Base-by-base conservation (phyloP, 2,113 vertebrate species). In the Crotalus helleri region DNA sequence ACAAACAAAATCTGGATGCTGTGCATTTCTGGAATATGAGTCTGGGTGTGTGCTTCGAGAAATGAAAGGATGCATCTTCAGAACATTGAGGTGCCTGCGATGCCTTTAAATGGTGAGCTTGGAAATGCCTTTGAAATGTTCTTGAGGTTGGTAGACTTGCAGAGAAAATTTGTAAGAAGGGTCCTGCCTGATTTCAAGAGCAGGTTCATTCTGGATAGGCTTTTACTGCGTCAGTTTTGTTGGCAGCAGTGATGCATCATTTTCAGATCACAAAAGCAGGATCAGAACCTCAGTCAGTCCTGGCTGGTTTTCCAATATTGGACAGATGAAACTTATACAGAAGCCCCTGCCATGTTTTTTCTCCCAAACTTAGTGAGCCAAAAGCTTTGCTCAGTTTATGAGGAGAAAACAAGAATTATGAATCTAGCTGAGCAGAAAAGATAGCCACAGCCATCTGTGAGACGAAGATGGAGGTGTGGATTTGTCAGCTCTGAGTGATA, bases 341-440 rank as follows among this genome's bases (percentile, higher is more conserved):
- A 69, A 46, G 26, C 39, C 21, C n/a, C 61, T 74, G 87, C 33
- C 23, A 46, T 49, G 9, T 4, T 89, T 44, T 55, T 88, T 51
- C 55, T 57, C 19, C 5, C 11, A 55, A 29, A 13, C 74, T 54
- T 23, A 44, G 46, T 29, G 46, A 54, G 57, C 55, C 29, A 64
- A 86, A 87, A 64, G 24, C 21, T 44, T 39, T 86, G 46, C 23
- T 87, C 88, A 4, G 5, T 55, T 90, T 54, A 87, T 54, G 89
- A 90, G 55, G 57, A 44, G 29, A 87, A 64, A 87, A 53, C 13
- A 53, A 57, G 49, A 74, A 46, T 64, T 54, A 90, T 90, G 57
- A 90, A 87, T 33, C 88, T 51, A 90, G 49, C 88, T 93, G n/a
- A 90, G 92, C 92, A 87, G 74, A 53, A 92, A 92, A 24, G 12